phyloP scores from a whole-genome alignment of 2,888 invertebrate species.

The Cephonodes hylas region DNA sequence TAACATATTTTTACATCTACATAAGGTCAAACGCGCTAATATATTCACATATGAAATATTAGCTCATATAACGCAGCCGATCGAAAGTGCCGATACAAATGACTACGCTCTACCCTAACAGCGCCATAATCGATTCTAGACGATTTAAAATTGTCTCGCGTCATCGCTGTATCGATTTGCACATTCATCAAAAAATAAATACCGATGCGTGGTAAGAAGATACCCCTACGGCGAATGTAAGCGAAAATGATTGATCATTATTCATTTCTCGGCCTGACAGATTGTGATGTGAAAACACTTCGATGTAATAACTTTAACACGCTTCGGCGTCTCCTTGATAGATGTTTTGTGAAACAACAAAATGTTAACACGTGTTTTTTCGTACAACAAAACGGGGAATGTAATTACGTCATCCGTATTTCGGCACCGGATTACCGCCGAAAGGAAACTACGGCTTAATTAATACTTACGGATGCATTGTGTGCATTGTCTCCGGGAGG shows the following conservation, averaged over 20 bases:
- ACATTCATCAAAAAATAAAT: constrained; percentile 33
- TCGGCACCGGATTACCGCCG: not conserved
- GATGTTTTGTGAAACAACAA: constrained; percentile 58
- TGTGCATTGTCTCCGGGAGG: not conserved
- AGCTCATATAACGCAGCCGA: not conserved
- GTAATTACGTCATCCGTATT: constrained; percentile 17
- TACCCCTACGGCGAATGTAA: constrained; percentile 56
- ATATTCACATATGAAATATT: not conserved
- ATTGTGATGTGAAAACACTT: constrained; percentile 69
- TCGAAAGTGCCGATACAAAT: not conserved
- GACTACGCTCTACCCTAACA: not conserved
- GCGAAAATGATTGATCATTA: constrained; percentile 67
- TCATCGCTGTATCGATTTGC: constrained; percentile 14
- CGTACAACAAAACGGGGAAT: constrained; percentile 14
- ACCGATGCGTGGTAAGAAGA: constrained; percentile 51
- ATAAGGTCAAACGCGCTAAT: not conserved
- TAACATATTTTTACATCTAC: not conserved
- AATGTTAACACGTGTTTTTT: constrained; percentile 53
- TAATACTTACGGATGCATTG: not conserved
- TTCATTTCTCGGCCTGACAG: constrained; percentile 67
- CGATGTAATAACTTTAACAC: constrained; percentile 65
- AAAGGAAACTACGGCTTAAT: constrained; percentile 5
- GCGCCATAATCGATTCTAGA: constrained; percentile 2
- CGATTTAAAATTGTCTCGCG: constrained; percentile 11
- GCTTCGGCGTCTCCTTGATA: constrained; percentile 50